Percentiles rank a stretch among this genome's conserved stretches.
These are phyloP conservation scores for Crotalus viridis DNA, from an alignment of 2,113 vertebrate species.

Conservation along the genomic window DNA sequence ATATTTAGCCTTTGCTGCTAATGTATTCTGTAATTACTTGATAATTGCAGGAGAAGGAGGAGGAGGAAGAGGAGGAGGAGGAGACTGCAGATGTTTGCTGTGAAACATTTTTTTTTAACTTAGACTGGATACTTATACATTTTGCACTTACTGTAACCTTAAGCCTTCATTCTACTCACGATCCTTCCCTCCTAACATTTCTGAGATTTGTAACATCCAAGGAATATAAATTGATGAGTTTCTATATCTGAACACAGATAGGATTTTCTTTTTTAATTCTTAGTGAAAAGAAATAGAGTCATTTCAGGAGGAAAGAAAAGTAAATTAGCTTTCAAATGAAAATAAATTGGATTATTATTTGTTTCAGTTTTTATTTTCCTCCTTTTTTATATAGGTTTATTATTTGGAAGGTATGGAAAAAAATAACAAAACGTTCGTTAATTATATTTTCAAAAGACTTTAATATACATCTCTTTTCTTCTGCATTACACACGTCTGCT, in stretches of 20 bases:
- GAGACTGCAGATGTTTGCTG: neutral
- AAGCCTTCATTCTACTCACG: neutral
- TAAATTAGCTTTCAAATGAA: slow-evolving; percentile 2
- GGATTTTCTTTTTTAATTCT: neutral
- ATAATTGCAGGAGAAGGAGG: neutral
- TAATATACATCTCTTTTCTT: neutral
- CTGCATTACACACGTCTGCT: neutral
- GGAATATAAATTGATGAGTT: neutral
- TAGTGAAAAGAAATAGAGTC: neutral
- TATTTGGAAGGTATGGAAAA: neutral
- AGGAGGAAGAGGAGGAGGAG: no score
- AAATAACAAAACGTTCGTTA: neutral
- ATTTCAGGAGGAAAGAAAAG: neutral
- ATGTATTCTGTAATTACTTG: slow-evolving; percentile 3
- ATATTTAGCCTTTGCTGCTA: neutral
- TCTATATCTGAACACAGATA: neutral
- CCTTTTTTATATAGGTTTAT: neutral
- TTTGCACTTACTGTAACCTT: neutral
- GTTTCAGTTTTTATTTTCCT: neutral
- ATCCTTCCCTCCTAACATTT: neutral
- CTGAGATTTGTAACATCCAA: neutral
- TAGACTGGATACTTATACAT: neutral
- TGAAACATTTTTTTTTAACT: neutral
- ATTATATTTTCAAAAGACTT: neutral
- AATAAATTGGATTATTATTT: neutral